Conservation (phyloP, 2,113 vertebrate species). For the Percina caprodes region DNA sequence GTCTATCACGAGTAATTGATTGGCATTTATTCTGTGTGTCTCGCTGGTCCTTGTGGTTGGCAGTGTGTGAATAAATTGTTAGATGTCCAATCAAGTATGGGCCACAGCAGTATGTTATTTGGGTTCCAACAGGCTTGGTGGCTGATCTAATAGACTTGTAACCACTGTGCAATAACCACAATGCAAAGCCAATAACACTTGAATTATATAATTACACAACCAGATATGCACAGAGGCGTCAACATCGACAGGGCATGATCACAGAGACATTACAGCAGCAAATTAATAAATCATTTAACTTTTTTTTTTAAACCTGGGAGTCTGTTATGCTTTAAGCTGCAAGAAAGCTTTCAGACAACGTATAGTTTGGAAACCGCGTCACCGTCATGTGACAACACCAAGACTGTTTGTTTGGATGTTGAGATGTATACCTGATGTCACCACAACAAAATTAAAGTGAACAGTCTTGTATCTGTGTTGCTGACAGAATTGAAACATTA, state of each 20-base stretch:
- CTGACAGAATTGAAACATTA: not conserved
- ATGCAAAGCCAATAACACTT: not conserved
- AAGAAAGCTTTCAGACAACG: not conserved
- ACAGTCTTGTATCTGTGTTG: not conserved
- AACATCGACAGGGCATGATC: not conserved
- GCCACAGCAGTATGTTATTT: conserved; percentile 15
- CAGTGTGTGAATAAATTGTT: conserved; percentile 33
- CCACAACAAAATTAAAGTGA: not conserved
- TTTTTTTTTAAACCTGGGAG: not conserved
- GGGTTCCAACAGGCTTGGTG: not conserved
- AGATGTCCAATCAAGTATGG: conserved; percentile 51
- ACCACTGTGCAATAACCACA: conserved; percentile 24
- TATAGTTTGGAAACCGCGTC: conserved; percentile 28
- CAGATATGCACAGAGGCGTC: not conserved
- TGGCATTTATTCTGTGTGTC: conserved; percentile 39
- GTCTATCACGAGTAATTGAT: conserved; percentile 41
- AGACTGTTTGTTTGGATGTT: not conserved
- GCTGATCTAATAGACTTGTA: conserved; percentile 19
- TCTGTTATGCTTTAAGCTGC: conserved; percentile 1
- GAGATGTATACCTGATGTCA: not conserved
- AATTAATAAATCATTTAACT: conserved; percentile 9
- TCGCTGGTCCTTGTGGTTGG: not conserved
- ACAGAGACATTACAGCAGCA: conserved; percentile 16
- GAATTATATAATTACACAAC: not conserved
- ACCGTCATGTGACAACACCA: not conserved